Evolutionary conservation across 2,113 vertebrate species (phyloP).

Genomic region (Xenopus borealis): DNA sequence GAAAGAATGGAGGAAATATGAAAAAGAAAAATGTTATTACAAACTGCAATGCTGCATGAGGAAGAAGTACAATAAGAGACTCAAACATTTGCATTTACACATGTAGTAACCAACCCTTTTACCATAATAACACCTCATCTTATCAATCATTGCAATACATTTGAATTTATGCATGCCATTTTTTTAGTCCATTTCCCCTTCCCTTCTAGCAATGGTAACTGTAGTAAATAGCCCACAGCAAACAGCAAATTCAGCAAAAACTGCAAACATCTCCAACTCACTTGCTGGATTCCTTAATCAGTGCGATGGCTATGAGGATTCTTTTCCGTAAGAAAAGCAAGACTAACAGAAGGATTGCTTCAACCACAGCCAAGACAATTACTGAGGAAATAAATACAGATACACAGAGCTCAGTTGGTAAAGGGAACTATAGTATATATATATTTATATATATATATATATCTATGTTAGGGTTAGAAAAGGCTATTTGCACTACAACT

Average conservation of each 20-base stretch:
- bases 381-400: conserved; percentile 40
- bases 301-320: conserved; percentile 80
- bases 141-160: too few relatives aligned
- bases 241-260: too few relatives aligned
- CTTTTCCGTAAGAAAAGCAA: conserved; percentile 78
- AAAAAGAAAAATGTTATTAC: too few relatives aligned
- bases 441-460: not conserved
- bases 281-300: conserved; percentile 86
- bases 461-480: not conserved
- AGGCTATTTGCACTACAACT: not conserved
- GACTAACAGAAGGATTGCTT: conserved; percentile 72
- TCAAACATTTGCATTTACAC: too few relatives aligned
- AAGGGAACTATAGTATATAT: not conserved
- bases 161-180: too few relatives aligned
- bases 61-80: too few relatives aligned
- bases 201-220: too few relatives aligned
- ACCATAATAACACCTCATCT: too few relatives aligned
- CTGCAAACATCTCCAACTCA: conserved; percentile 44
- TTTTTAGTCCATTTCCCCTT: too few relatives aligned
- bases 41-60: too few relatives aligned
- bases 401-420: not conserved
- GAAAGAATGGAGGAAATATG: not conserved
- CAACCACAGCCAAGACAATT: conserved; percentile 72
- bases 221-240: too few relatives aligned
- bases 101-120: too few relatives aligned